Percentiles rank a stretch among this genome's conserved stretches.
These are phyloP conservation scores for Lycaena phlaeas DNA, from an alignment of 2,888 invertebrate species.

Conservation along the genomic window DNA sequence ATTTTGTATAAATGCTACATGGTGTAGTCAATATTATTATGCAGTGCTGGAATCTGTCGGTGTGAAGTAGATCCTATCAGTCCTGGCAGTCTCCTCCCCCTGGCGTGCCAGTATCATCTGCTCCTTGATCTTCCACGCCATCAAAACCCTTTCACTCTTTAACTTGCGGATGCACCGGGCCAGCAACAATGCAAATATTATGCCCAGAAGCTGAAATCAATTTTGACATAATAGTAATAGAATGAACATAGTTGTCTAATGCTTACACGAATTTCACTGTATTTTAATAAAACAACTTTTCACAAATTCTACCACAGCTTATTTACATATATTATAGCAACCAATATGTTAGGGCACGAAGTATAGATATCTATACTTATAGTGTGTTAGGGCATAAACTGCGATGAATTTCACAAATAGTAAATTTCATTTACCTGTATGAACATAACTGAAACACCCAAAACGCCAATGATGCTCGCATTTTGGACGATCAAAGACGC, in stretches of 20 bases:
- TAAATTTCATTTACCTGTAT: no score
- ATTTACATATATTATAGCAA: no score
- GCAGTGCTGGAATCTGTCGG: conserved; percentile 31
- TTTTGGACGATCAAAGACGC: conserved; percentile 45
- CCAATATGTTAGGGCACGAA: no score
- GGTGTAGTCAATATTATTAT: conserved; percentile 15
- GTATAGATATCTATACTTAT: no score
- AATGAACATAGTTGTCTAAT: no score
- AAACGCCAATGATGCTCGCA: conserved; percentile 49
- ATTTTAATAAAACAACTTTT: no score
- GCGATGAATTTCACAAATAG: no score
- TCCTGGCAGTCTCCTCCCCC: conserved; percentile 25
- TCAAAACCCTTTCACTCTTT: conserved; percentile 79
- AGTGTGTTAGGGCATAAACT: no score
- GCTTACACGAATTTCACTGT: no score
- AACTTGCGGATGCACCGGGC: conserved; percentile 86
- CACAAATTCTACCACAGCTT: no score
- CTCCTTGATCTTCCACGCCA: conserved; percentile 77
- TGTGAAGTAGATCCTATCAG: conserved; percentile 34
- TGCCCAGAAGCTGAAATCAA: conserved; percentile 80
- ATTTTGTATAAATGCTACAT: neutral
- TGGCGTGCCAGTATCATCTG: conserved; percentile 57
- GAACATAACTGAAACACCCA: conserved; percentile 62
- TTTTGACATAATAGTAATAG: no score
- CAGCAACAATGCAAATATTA: conserved; percentile 89